phyloP scores from a whole-genome alignment of 2,113 vertebrate genomes.

The Nerophis ophidion region DNA sequence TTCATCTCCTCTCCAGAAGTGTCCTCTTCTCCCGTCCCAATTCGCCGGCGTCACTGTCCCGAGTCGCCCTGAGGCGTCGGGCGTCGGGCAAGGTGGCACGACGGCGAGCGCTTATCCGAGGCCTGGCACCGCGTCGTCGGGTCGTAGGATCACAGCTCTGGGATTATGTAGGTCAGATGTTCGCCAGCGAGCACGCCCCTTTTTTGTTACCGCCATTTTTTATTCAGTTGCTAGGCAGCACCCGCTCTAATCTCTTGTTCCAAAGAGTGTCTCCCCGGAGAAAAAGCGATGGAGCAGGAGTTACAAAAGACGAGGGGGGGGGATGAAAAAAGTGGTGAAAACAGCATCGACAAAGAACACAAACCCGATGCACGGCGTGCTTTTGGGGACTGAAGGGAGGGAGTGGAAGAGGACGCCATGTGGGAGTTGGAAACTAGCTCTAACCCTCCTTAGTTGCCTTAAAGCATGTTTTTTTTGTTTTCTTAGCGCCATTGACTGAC shows the following conservation, averaged over 20 bases:
- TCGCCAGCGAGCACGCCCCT: conserved; percentile 65
- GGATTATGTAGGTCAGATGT: conserved; percentile 76
- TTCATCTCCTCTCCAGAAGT: conserved; percentile 60
- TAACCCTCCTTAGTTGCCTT: conserved; percentile 42
- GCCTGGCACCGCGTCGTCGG: conserved; percentile 70
- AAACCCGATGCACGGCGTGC: conserved; percentile 55
- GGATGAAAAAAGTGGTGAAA: conserved; percentile 38
- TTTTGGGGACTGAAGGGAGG: conserved; percentile 58
- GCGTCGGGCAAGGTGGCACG: conserved; percentile 34
- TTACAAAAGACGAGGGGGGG: conserved; percentile 50
- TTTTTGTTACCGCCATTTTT: conserved; percentile 73
- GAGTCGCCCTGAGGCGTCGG: conserved; percentile 52
- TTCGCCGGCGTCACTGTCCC: conserved; percentile 58
- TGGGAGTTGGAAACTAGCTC: conserved; percentile 47
- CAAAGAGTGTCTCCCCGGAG: conserved; percentile 66
- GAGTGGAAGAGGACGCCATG: conserved; percentile 46
- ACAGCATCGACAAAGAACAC: conserved; percentile 67
- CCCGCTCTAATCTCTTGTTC: conserved; percentile 71
- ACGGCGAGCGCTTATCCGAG: conserved; percentile 66
- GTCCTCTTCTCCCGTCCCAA: conserved; percentile 60
- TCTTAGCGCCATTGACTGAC: conserved; percentile 30
- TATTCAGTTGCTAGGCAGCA: conserved; percentile 77
- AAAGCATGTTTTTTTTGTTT: conserved; percentile 33
- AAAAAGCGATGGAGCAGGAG: conserved; percentile 62
- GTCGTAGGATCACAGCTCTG: conserved; percentile 69